Conservation (phyloP, 2,797 vertebrate genomes). For the Sebastes miniatus region DNA sequence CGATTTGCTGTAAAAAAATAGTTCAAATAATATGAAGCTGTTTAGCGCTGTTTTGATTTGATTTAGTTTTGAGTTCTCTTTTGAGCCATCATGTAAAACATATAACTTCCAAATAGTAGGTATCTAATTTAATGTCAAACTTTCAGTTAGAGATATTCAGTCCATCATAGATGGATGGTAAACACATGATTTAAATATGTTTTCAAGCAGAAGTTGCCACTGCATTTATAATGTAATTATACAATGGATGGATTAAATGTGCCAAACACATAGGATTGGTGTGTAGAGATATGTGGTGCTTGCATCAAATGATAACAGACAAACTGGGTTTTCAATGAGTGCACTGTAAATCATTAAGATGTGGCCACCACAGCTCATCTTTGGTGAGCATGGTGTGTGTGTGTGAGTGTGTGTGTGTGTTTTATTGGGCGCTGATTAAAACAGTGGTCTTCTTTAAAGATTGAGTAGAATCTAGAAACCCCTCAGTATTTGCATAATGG, state of each 20-base stretch:
- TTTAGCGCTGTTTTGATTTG: not conserved
- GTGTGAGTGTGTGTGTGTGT: not conserved
- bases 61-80: not conserved
- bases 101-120: not conserved
- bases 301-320: not conserved
- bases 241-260: not conserved
- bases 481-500: slow-evolving; percentile 49
- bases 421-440: not conserved
- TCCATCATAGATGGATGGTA: not conserved
- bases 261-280: not conserved
- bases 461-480: slow-evolving; percentile 15
- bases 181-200: not conserved
- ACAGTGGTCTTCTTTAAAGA: slow-evolving; percentile 19
- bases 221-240: not conserved
- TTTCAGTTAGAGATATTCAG: not conserved
- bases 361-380: not conserved
- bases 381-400: not conserved
- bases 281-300: not conserved
- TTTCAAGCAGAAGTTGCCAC: not conserved
- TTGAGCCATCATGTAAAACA: not conserved
- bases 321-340: slow-evolving; percentile 8
- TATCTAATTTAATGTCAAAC: not conserved
- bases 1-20: not conserved
- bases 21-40: not conserved
- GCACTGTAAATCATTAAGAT: slow-evolving; percentile 16